These are phyloP conservation scores for Miichthys miiuy DNA, from an alignment of 2,797 vertebrate genomes.

Conservation along the genomic window DNA sequence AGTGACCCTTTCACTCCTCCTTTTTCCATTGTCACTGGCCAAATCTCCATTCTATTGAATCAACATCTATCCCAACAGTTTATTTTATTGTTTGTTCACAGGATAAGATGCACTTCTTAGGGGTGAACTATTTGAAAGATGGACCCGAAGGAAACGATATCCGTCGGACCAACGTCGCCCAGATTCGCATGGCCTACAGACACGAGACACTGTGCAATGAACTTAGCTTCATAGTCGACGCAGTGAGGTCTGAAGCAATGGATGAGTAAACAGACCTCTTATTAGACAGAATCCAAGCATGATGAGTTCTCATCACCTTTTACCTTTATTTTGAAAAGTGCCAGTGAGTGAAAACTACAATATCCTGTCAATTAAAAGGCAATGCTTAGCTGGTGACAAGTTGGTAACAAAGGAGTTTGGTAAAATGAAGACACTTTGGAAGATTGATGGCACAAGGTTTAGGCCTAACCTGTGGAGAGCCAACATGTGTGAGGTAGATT, in stretches of 20 bases:
- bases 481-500: slow-evolving; percentile 1
- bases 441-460: slow-evolving; percentile 30
- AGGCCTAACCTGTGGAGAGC: slow-evolving; percentile 15
- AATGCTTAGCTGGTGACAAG: neutral
- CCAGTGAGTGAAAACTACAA: slow-evolving; percentile 2
- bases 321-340: slow-evolving; percentile 34
- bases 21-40: neutral
- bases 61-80: neutral
- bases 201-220: slow-evolving; percentile 96
- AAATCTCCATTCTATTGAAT: neutral
- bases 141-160: slow-evolving; percentile 97
- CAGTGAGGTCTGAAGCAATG: slow-evolving; percentile 88
- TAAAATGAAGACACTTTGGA: slow-evolving; percentile 9
- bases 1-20: neutral
- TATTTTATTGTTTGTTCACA: slow-evolving; percentile 62
- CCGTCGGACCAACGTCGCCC: slow-evolving; percentile 95
- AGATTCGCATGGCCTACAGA: slow-evolving; percentile 97
- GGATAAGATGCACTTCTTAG: slow-evolving; percentile 95
- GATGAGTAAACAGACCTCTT: slow-evolving; percentile 55
- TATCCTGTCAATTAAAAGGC: slow-evolving; percentile 10
- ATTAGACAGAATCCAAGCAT: slow-evolving; percentile 40
- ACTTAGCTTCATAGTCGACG: slow-evolving; percentile 94
- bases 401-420: neutral
- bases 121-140: slow-evolving; percentile 91
- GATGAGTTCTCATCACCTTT: slow-evolving; percentile 23